Percentiles rank a stretch among this genome's conserved stretches.
phyloP scores from a whole-genome alignment of 2,113 vertebrate genomes.

The Tautogolabrus adspersus region DNA sequence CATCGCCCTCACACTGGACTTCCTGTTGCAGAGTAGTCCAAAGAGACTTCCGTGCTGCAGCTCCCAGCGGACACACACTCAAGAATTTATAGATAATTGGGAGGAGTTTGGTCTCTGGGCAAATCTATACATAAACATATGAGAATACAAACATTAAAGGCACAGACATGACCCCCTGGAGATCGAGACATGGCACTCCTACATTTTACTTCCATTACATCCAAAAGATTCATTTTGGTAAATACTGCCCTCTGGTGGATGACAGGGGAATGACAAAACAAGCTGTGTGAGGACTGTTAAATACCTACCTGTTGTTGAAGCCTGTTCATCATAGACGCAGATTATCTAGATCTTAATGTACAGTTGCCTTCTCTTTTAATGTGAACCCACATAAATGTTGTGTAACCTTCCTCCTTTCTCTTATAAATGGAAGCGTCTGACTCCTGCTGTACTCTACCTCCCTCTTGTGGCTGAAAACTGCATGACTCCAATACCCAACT shows the following conservation, averaged over 20 bases:
- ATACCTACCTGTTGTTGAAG: not conserved
- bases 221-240: not conserved
- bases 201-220: not conserved
- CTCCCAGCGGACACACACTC: conserved; percentile 33
- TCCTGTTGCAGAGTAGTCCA: conserved; percentile 60
- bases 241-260: conserved; percentile 70
- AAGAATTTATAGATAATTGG: conserved; percentile 43
- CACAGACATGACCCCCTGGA: conserved; percentile 16
- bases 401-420: not conserved
- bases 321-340: not conserved
- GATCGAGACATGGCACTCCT: not conserved
- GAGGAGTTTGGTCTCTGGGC: conserved; percentile 7
- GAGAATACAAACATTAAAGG: conserved; percentile 32
- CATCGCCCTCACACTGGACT: conserved; percentile 54
- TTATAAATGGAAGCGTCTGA: not conserved
- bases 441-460: conserved; percentile 70
- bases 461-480: conserved; percentile 68
- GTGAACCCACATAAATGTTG: conserved; percentile 2
- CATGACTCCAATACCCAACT: conserved; percentile 71
- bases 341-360: conserved; percentile 1
- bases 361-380: not conserved
- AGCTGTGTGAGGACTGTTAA: not conserved
- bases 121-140: conserved; percentile 32
- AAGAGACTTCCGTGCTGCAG: conserved; percentile 47
- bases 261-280: not conserved